Base-by-base conservation (phyloP, 2,797 vertebrate genomes). In the Anguilla megastoma region DNA sequence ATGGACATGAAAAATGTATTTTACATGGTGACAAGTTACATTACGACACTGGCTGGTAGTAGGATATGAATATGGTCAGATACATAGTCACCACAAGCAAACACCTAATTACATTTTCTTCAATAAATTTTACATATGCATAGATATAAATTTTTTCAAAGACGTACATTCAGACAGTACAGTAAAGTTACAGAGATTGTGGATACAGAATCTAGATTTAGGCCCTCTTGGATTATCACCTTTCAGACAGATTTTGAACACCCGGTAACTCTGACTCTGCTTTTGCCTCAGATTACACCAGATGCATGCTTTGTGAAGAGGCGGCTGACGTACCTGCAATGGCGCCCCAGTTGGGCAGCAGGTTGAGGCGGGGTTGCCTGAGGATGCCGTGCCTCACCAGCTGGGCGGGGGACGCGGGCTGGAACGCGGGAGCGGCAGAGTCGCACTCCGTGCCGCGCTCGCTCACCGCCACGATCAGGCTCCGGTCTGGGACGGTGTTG, bases 371-470 rank as follows among this genome's bases (percentile, higher is more conserved):
- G 80, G 93, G 94, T 2, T 95, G 95, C 90, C 95, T 97, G 86
- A 95, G 85, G 87, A 99, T 74, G 0, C 97, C 95, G 0, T 95
- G 95, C 24, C 94, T 97, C 87, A 96, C 92, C 89, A 99, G 94
- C 86, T 98, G 97, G 87, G 95, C 94, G 0, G 97, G 97, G 58
- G 97, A 98, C 85, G 97, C 97, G 1, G 98, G 98, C 91, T 98
- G 98, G 90, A 98, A 95, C 3, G 91, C 89, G 0, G 94, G 90
- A 0, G 85, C 84, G 30, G 92, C 89, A 0, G 95, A 92, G 69
- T 95, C 92, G 45, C 98, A 99, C 87, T 94, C 92, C 2, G 95
- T 92, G 1, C 95, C 95, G 0, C 93, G 93, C 76, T 96, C 89
- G 6, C 95, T 97, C 87, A 98, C 97, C 88, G 96, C 95, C 90